Percentiles rank a stretch among this genome's conserved stretches.
These are phyloP conservation scores for Eudyptes chrysolophus DNA, from an alignment of 2,113 vertebrate species.

Conservation along the genomic window DNA sequence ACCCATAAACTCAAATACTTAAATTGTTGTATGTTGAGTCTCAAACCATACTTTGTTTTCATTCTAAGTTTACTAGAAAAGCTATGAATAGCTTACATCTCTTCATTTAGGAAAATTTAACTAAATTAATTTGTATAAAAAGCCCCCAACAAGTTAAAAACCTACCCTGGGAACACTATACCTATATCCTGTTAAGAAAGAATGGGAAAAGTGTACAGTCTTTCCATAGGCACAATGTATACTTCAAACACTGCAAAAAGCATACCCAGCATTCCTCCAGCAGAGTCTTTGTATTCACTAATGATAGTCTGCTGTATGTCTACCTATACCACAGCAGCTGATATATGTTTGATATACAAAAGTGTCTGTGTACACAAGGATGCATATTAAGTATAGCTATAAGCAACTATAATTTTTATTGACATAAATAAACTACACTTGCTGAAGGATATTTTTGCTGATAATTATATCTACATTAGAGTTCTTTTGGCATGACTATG, in stretches of 20 bases:
- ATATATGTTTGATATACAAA: background rate
- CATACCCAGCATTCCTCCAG: background rate
- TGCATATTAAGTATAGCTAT: background rate
- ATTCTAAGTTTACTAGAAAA: background rate
- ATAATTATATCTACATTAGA: slow-evolving; percentile 13
- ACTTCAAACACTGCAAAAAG: background rate
- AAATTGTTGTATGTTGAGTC: background rate
- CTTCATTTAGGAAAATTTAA: background rate
- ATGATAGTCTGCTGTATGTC: background rate
- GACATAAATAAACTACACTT: background rate
- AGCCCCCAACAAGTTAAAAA: background rate
- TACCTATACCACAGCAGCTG: background rate
- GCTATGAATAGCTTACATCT: background rate
- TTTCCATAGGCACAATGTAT: background rate
- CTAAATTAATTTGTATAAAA: background rate
- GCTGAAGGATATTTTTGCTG: slow-evolving; percentile 43
- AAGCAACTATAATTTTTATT: slow-evolving; percentile 21
- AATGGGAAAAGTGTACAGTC: background rate
- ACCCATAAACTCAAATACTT: background rate
- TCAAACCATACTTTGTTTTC: background rate
- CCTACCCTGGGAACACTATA: background rate
- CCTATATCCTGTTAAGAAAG: background rate
- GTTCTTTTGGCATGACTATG: background rate
- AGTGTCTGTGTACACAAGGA: background rate
- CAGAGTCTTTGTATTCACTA: background rate